phyloP scores from a whole-genome alignment of 2,797 vertebrate species.

The Lepilemur septentrionalis region DNA sequence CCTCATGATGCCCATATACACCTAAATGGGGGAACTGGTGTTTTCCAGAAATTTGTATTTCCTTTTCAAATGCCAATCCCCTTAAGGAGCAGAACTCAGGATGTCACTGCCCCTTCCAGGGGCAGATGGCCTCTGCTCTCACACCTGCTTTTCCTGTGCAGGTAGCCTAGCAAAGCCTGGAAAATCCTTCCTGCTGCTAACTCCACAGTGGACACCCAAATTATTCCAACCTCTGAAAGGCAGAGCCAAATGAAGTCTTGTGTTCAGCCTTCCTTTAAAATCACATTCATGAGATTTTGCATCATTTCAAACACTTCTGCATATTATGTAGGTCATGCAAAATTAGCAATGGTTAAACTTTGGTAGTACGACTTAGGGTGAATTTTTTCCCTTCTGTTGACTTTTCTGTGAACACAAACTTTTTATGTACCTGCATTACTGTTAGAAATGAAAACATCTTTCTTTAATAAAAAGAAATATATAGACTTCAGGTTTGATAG shows the following conservation, averaged over 20 bases:
- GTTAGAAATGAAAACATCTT: background rate
- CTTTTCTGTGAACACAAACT: background rate
- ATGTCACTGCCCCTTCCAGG: background rate
- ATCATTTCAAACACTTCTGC: no score
- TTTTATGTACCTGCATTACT: background rate
- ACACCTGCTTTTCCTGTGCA: background rate
- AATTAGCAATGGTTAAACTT: background rate
- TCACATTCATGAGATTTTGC: background rate
- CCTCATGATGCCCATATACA: rapidly evolving
- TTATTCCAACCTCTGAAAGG: background rate
- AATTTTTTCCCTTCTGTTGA: background rate
- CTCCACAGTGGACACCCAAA: background rate
- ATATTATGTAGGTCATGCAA: rapidly evolving
- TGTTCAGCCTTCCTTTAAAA: no score
- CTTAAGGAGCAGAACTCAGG: background rate
- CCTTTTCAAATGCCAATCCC: background rate
- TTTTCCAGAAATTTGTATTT: background rate
- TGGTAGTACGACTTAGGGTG: rapidly evolving
- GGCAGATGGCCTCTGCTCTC: background rate
- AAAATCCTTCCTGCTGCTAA: background rate
- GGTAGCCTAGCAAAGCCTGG: background rate
- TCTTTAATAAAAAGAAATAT: background rate
- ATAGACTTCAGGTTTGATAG: background rate
- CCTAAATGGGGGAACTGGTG: no score
- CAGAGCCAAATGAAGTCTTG: background rate